These are phyloP conservation scores for Asarcornis scutulata DNA, from an alignment of 2,113 vertebrate species.

Conservation along the genomic window DNA sequence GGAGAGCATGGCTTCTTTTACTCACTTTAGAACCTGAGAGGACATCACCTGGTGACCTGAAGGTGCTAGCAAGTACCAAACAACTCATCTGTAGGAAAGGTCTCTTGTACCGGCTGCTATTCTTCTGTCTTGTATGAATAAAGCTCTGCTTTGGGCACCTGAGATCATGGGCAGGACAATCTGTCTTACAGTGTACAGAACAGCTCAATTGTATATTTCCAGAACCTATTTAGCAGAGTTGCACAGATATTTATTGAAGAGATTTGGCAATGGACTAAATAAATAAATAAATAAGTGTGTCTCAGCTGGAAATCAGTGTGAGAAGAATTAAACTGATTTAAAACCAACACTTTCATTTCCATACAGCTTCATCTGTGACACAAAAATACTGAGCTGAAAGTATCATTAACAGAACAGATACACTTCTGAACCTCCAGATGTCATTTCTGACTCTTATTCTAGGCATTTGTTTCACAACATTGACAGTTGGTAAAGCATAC, in stretches of 20 bases:
- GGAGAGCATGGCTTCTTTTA: neutral
- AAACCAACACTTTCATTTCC: neutral
- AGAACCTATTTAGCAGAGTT: neutral
- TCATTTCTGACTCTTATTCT: neutral
- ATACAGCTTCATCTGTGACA: neutral
- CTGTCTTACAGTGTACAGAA: neutral
- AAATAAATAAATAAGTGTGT: neutral
- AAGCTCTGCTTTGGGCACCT: neutral
- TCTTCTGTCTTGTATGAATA: neutral
- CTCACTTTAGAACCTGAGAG: neutral
- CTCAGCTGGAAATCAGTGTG: neutral
- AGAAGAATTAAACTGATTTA: neutral
- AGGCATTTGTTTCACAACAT: conserved; percentile 1
- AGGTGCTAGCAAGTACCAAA: neutral
- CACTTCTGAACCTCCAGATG: neutral
- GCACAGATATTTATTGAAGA: neutral
- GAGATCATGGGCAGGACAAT: neutral
- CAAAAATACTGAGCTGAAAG: neutral
- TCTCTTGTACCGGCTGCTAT: neutral
- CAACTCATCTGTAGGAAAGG: neutral
- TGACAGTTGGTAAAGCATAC: neutral
- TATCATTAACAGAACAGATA: neutral
- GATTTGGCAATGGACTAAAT: neutral
- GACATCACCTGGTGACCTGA: neutral
- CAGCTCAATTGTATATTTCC: neutral